Conservation (phyloP, 1,140 invertebrate species). For the Octopus sinensis region DNA sequence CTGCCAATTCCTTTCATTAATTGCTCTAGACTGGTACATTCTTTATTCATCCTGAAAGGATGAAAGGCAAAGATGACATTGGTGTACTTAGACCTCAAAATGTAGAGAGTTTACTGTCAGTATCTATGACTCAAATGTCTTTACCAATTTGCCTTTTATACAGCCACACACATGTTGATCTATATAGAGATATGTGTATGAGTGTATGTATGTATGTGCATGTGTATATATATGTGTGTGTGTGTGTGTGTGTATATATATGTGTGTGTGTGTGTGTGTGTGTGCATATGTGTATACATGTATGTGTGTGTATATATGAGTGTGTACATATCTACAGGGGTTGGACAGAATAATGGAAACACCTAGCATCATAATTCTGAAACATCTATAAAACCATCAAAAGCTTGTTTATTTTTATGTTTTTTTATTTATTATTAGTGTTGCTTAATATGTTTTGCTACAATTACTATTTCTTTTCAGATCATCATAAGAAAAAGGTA, state of each 20-base stretch:
- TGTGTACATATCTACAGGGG: background rate
- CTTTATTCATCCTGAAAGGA: background rate
- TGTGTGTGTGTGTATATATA: background rate
- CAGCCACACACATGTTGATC: background rate
- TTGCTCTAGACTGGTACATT: background rate
- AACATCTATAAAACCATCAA: too few relatives aligned
- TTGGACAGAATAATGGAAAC: background rate
- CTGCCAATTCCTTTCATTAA: background rate
- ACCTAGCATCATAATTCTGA: too few relatives aligned
- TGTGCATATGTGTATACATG: background rate
- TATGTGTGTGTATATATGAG: background rate
- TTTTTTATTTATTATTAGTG: too few relatives aligned
- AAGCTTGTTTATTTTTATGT: too few relatives aligned
- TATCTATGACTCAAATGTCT: background rate
- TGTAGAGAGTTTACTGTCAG: background rate
- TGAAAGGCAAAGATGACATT: background rate
- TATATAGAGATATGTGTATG: background rate
- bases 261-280: background rate
- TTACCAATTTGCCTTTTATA: background rate
- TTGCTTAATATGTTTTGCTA: too few relatives aligned
- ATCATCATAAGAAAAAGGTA: too few relatives aligned
- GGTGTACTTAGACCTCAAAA: background rate
- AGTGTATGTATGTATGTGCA: background rate
- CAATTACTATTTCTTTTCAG: too few relatives aligned
- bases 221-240: background rate